These are phyloP conservation scores for Leptonema lineaticorne DNA, from an alignment of 1,140 invertebrate species.

Conservation along the genomic window DNA sequence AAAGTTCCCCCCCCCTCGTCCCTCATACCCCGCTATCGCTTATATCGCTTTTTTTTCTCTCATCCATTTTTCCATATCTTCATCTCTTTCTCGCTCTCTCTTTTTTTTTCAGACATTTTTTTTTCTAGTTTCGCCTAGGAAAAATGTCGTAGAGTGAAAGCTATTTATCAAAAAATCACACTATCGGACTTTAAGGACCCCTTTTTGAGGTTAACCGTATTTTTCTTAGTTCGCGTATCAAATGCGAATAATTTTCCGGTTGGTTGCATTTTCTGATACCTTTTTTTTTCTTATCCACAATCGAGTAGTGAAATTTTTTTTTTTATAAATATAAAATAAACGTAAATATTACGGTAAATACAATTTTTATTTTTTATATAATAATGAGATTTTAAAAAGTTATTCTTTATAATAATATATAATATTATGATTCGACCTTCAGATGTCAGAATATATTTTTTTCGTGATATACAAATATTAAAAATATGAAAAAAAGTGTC, in stretches of 20 bases:
- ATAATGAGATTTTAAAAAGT: too few species aligned
- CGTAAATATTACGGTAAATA: too few species aligned
- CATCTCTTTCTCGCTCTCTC: background rate
- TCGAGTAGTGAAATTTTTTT: too few species aligned
- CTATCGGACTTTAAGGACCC: constrained; percentile 18
- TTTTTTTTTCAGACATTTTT: background rate
- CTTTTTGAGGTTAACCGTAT: constrained; percentile 9
- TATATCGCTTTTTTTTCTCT: background rate
- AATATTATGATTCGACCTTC: too few species aligned
- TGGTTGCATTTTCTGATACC: background rate
- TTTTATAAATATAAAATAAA: too few species aligned
- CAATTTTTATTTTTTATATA: too few species aligned
- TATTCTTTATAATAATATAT: too few species aligned
- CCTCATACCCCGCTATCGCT: background rate
- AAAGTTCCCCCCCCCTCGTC: too few species aligned
- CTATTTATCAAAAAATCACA: constrained; percentile 26
- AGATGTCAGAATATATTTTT: too few species aligned
- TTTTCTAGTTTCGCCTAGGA: background rate
- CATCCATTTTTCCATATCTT: background rate
- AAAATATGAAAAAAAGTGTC: too few species aligned
- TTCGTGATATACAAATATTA: too few species aligned
- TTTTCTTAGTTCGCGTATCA: constrained; percentile 11
- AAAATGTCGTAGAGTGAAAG: constrained; percentile 20
- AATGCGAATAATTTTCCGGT: constrained; percentile 17
- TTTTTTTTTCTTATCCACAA: constrained; percentile 3